Base-by-base conservation (phyloP, 2,797 vertebrate genomes). In the Lacerta viridis region DNA sequence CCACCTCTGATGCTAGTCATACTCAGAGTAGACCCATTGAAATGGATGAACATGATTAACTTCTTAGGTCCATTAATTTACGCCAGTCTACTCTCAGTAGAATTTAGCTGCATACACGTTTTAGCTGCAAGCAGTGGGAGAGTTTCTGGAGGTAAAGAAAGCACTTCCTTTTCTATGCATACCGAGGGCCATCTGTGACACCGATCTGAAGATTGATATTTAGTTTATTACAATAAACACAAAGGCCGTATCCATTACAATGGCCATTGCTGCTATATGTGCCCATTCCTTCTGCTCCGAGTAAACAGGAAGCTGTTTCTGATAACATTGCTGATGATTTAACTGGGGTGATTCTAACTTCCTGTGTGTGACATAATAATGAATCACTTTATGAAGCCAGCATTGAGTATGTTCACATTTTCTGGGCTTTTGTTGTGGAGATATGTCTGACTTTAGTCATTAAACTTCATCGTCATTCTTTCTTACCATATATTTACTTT, bases 271-370 rank as follows among this genome's bases (percentile, higher is more conserved):
- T 83, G 27, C 68, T 80, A 84, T 88, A 23, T 55, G 36, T 20
- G 83, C 33, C 75, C 87, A 71, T 61, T 92, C 29, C 76, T 91
- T 7, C 75, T 88, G 59, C 27, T 29, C 69, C 82, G 93, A 88
- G n/a, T 95, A 95, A 96, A 95, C 93, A 96, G 96, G 96, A 97
- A 97, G 75, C 94, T 90, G 85, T 84, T 94, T 92, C 93, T 84
- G 91, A 88, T 92, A 91, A 80, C 55, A 84, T 87, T 88, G 43
- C 43, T 69, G 71, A 59, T 80, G 85, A 90, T 91, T 88, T 92
- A 93, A 95, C 92, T 85, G 80, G 80, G 33, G 84, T 74, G 89
- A 88, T 87, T 13, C 83, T 89, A 71, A 68, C 82, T 94, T 96
- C 93, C 95, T 90, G 91, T 83, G 68, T 91, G 87, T 94, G 94